Base-by-base conservation (phyloP, 2,113 vertebrate genomes). In the Solea solea region DNA sequence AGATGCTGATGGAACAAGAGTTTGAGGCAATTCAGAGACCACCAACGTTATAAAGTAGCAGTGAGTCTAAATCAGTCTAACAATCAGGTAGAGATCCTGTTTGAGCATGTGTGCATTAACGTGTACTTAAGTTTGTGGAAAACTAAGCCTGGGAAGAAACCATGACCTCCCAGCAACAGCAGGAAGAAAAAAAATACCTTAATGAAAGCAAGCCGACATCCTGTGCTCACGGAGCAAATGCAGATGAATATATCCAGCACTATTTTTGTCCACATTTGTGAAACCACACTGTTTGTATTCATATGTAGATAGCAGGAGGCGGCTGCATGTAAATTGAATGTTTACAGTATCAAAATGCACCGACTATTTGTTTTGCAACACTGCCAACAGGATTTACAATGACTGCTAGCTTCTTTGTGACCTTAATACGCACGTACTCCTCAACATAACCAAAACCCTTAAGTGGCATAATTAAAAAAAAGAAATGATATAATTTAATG, bases 81-180 rank as follows among this genome's bases (percentile, higher is more conserved):
- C 64, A 78, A 88, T 86, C 78, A 84, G 69, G 84, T 88, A 64
- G 40, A 46, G 80, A 61, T 80, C 59, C 65, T 69, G 66, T 75
- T 67, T 70, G 64, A 76, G 72, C 12, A 53, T 81, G 68, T 61
- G 2, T 76, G 86, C 69, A 74, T 86, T 73, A 90, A 88, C 75
- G 70, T 83, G 83, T 83, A 83, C 66, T 86, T 81, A 72, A 75
- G 74, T 61, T 73, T 52, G 54, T 60, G 67, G 81, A 80, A 81
- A 88, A 81, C 64, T 65, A 69, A 57, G 69, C 21, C 58, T 74
- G 69, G 34, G 56, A 69, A 64, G 57, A 40, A 83, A 76, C 68
- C 16, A 57, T 88, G 77, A 83, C 80, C 84, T 85, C 84, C 84
- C 80, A 88, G 78, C 15, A 56, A 82, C 68, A 85, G 53, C 25